These are phyloP conservation scores for Pseudoatta argentina DNA, from an alignment of 1,140 invertebrate species.

Conservation along the genomic window DNA sequence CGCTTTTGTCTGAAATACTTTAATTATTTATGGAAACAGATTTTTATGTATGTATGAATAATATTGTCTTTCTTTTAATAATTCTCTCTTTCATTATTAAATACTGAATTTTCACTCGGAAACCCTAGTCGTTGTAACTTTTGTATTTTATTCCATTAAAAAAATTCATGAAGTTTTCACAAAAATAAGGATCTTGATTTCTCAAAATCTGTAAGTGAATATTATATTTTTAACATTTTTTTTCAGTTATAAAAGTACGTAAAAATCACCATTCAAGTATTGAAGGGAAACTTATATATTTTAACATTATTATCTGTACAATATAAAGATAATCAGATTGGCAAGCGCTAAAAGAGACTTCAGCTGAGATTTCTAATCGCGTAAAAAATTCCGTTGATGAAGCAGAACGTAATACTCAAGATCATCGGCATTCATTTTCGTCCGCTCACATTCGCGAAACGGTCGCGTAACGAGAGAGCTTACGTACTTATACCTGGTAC, in stretches of 20 bases:
- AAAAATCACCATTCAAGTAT: too few species aligned
- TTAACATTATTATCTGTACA: not conserved
- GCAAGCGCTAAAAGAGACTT: not conserved
- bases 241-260: too few species aligned
- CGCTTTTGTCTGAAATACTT: not conserved
- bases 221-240: too few species aligned
- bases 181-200: too few species aligned
- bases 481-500: not conserved
- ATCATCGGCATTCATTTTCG: constrained; percentile 16
- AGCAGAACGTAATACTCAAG: not conserved
- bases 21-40: not conserved
- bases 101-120: too few species aligned
- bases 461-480: constrained; percentile 2
- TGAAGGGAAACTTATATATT: not conserved
- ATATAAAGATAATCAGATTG: not conserved
- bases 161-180: too few species aligned
- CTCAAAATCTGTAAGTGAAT: too few species aligned
- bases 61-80: too few species aligned
- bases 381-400: not conserved
- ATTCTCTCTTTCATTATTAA: too few species aligned
- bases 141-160: too few species aligned
- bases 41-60: not conserved
- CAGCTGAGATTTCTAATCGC: not conserved
- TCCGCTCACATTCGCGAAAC: not conserved
- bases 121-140: too few species aligned